Base-by-base conservation (phyloP, 2,888 invertebrate genomes). In the Cabera pusaria region DNA sequence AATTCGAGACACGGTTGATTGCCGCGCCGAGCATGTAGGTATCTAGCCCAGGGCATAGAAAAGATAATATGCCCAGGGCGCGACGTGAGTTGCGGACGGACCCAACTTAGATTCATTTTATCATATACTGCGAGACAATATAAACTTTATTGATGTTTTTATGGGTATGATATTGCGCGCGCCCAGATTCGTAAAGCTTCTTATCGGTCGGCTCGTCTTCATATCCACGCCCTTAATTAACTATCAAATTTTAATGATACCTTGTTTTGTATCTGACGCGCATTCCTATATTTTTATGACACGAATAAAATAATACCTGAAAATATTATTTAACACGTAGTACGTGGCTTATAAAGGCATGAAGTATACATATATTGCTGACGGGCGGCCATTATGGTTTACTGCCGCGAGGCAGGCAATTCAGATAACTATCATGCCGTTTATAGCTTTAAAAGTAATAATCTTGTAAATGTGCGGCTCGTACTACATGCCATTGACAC, bases 1-100 rank as follows among this genome's bases (percentile, higher is more conserved):
- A 79, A 81, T 79, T n/a, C n/a, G n/a, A n/a, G n/a, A n/a, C 81
- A 82, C 84, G 82, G 76, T 79, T 78, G 80, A 82, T 82, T 71
- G 76, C 64, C 51, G 45, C 48, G 46, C 36, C 49, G 4, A 14
- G 14, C 14, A 14, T 14, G 36, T 43, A n/a, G n/a, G n/a, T n/a
- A n/a, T n/a, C n/a, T n/a, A n/a, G n/a, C n/a, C n/a, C n/a, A n/a
- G n/a, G n/a, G n/a, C n/a, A n/a, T n/a, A n/a, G n/a, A n/a, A n/a
- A n/a, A n/a, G n/a, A n/a, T n/a, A n/a, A n/a, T n/a, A n/a, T n/a
- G n/a, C n/a, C n/a, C n/a, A n/a, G n/a, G n/a, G n/a, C n/a, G n/a
- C n/a, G n/a, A n/a, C n/a, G n/a, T n/a, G n/a, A n/a, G n/a, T n/a
- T n/a, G n/a, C n/a, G n/a, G 52, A 46, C 21, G 39, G 60, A 56